Base-by-base conservation (phyloP, 2,888 invertebrate genomes). In the Agrotis segetum region DNA sequence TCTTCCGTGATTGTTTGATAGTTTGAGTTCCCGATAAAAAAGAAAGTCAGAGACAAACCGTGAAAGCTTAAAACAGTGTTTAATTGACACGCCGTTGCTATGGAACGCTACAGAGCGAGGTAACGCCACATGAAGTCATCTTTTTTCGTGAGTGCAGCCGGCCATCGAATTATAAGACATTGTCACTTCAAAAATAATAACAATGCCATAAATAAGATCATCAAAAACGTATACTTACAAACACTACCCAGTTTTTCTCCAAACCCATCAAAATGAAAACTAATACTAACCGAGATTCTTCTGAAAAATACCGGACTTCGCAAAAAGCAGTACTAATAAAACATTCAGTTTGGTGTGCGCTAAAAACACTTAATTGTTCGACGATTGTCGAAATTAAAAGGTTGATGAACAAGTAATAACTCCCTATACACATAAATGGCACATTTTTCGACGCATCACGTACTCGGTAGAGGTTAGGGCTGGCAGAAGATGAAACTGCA, bases 401-500 rank as follows among this genome's bases (percentile, higher is more conserved):
- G 84, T 82, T 84, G 84, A 84, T 82, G 84, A 79, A 82, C 84
- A 84, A 84, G 82, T 84, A 84, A 84, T 84, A 84, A 79, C 77
- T 72, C 73, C 59, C 56, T 75, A 77, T 79, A 77, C 81, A 77
- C 84, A 81, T 74, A 85, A 88, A 89, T 85, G 86, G 87, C 83
- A 86, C 87, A 88, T 88, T 88, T 89, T 89, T 89, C 88, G 85
- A 87, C 84, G 89, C 85, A 90, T 89, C 90, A 87, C 87, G 90
- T 91, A 88, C 81, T 84, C 82, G 56, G 55, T n/a, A 5, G 47
- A 21, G 1, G 3, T 0, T 75, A 84, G 84, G 84, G 84, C 19
- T 84, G 77, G 0, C 80, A 64, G 11, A 2, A 4, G 7, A 29
- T 0, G 2, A 58, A 34, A 1, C 29, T n/a, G 13, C 1, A 0